A percentile compares a stretch with the other conserved stretches of the same genome.
Evolutionary conservation across 2,113 vertebrate species (phyloP).

Genomic region (Callorhinus ursinus): DNA sequence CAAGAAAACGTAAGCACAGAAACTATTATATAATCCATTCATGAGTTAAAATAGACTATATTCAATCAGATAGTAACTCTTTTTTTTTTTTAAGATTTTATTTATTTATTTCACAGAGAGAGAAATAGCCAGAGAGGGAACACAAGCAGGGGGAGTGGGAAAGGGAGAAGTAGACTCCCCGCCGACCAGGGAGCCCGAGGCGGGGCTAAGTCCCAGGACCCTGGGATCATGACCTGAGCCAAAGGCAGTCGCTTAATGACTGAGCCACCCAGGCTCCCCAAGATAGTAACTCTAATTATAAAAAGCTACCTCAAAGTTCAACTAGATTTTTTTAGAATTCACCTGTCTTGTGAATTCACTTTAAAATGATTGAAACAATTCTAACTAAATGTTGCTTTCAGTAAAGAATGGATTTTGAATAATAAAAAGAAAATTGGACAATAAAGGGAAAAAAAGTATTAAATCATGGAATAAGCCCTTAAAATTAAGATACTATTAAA

Average conservation of each 20-base stretch:
- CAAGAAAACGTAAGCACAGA: not conserved
- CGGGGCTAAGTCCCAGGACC: no score
- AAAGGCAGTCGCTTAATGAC: no score
- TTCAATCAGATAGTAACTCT: not conserved
- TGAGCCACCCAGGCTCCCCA: no score
- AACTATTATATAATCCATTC: not conserved
- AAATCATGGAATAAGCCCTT: not conserved
- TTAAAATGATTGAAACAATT: not conserved
- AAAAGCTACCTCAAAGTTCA: not conserved
- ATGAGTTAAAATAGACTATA: not conserved
- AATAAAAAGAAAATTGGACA: not conserved
- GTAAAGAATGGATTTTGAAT: not conserved
- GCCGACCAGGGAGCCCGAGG: no score
- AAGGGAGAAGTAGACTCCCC: no score
- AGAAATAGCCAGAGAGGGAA: no score
- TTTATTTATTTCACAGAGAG: no score
- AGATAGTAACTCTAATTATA: not conserved
- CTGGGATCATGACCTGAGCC: no score
- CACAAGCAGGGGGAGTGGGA: no score
- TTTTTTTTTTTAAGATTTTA: not conserved
- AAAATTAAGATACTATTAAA: not conserved
- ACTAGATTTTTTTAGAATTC: not conserved
- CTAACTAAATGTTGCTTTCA: not conserved
- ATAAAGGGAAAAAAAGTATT: not conserved
- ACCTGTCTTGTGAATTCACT: not conserved